Evolutionary conservation across 2,113 vertebrate genomes (phyloP).

Genomic region (Pachyramphus minor): DNA sequence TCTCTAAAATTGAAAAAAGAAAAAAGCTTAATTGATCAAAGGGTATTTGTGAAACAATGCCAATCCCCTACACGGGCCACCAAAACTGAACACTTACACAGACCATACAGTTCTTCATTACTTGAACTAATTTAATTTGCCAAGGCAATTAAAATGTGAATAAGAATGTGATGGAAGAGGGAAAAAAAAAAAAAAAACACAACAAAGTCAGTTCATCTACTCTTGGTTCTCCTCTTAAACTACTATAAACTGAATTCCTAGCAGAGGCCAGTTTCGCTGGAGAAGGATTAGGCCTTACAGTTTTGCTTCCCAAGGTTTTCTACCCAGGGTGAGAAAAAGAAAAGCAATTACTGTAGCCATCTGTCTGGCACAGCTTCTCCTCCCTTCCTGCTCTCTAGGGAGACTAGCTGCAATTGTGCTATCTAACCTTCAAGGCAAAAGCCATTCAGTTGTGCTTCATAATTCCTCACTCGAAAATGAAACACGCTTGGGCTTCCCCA

Average conservation of each 20-base stretch:
- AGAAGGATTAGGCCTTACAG: background rate
- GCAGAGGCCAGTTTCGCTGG: background rate
- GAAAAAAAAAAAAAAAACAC: background rate
- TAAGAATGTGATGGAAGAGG: background rate
- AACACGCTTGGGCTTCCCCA: background rate
- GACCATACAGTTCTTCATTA: background rate
- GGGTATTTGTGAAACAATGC: background rate
- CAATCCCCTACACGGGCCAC: background rate
- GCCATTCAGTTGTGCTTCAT: background rate
- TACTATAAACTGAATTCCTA: background rate
- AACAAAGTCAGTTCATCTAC: background rate
- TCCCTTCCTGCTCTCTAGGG: background rate
- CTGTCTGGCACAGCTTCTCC: background rate
- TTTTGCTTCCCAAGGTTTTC: background rate
- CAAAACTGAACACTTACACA: background rate
- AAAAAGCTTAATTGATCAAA: background rate
- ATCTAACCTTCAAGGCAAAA: background rate
- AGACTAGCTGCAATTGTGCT: background rate
- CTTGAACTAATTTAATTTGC: background rate
- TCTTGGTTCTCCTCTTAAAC: background rate
- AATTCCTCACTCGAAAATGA: background rate
- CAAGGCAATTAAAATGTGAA: background rate
- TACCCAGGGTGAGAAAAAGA: background rate
- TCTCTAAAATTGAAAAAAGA: background rate
- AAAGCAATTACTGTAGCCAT: slow-evolving; percentile 1